Base-by-base conservation (phyloP, 2,113 vertebrate species). In the Phasianus colchicus region DNA sequence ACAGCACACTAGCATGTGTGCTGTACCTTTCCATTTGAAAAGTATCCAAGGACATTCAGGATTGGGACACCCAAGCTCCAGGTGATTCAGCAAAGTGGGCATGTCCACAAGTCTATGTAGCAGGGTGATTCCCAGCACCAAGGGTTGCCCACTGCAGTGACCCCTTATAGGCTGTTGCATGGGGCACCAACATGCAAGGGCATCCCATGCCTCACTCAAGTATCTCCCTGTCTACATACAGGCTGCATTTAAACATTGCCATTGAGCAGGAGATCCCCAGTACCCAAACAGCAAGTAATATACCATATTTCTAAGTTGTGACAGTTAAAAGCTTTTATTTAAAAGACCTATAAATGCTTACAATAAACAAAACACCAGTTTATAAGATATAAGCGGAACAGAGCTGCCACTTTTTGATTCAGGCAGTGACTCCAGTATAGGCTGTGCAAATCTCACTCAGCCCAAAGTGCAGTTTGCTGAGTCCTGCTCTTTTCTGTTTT, bases 51-150 rank as follows among this genome's bases (percentile, higher is more conserved):
- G 45, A 73, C 32, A 25, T 7, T 63, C 55, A 58, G 69, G 22
- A 17, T 0, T 0, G 21, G 32, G 18, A n/a, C 30, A 75, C 2
- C 6, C 6, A 42, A 71, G 16, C 2, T 4, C 20, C 13, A 19
- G 21, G 4, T 58, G n/a, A 25, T 64, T 58, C 69, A 76, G 45
- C 1, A 80, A 36, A 8, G 11, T 67, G 29, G 5, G 4, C 25
- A 30, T 45, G 63, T n/a, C 64, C 5, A 1, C 27, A 24, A 7
- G 34, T 67, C 50, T 42, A 58, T 17, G 55, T 27, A 36, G 34
- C 12, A 3, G 2, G 14, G 18, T 78, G 60, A 75, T 18, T 54
- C 21, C 10, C 3, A 1, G 22, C 9, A 84, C 11, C 7, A 20
- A 57, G 30, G 42, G 13, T 24, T 66, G 11, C 12, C 25, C 38